Conservation (phyloP, 1,140 invertebrate species). For the Spodoptera frugiperda region DNA sequence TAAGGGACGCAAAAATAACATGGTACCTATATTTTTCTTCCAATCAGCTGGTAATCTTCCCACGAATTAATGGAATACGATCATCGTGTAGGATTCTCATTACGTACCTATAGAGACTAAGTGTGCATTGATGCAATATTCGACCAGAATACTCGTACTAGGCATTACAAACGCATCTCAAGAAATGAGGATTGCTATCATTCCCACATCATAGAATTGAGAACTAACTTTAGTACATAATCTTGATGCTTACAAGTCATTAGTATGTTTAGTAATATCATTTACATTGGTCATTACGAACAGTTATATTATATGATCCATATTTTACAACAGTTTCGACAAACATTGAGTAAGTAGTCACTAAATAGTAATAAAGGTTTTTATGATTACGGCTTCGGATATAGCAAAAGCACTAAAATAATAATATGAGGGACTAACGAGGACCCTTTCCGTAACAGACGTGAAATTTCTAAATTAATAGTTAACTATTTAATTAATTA, state of each 20-base stretch:
- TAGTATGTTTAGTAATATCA: not conserved
- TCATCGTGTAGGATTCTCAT: not conserved
- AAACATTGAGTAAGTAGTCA: too few relatives aligned
- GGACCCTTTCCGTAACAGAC: too few relatives aligned
- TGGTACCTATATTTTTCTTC: slow-evolving; percentile 3
- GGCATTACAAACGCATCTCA: slow-evolving; percentile 2
- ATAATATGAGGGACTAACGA: too few relatives aligned
- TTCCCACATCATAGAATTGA: slow-evolving; percentile 22
- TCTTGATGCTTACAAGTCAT: slow-evolving; percentile 10
- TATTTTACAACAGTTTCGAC: too few relatives aligned
- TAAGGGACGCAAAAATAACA: slow-evolving; percentile 9
- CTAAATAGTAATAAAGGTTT: too few relatives aligned
- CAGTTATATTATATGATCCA: too few relatives aligned
- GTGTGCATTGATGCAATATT: slow-evolving; percentile 4
- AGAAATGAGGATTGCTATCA: slow-evolving; percentile 16
- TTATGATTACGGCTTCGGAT: too few relatives aligned
- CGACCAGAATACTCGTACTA: not conserved
- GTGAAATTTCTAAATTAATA: too few relatives aligned
- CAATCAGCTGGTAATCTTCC: slow-evolving; percentile 19
- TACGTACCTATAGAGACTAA: not conserved
- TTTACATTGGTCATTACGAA: too few relatives aligned
- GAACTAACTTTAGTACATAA: not conserved
- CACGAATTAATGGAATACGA: slow-evolving; percentile 7
- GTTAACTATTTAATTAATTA: too few relatives aligned
- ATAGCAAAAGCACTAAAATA: too few relatives aligned